phyloP scores from a whole-genome alignment of 2,888 invertebrate species.

The Zygogramma bicolorata region DNA sequence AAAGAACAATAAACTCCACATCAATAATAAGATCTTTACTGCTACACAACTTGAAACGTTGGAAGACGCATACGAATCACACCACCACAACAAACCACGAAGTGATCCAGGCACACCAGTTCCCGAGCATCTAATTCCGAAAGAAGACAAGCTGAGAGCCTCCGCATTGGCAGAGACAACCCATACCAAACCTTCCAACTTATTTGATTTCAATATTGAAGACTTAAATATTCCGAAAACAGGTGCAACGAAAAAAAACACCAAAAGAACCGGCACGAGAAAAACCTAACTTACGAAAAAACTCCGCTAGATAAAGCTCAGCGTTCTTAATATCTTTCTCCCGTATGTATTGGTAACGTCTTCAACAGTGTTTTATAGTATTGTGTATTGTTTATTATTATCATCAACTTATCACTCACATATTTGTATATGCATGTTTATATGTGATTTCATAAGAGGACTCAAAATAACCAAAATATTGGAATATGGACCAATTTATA shows the following conservation, averaged over 20 bases:
- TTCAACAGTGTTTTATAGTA: too few relatives aligned
- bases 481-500: too few relatives aligned
- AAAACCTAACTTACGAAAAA: too few relatives aligned
- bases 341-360: too few relatives aligned
- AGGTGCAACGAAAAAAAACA: neutral
- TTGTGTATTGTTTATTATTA: too few relatives aligned
- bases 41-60: neutral
- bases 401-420: too few relatives aligned
- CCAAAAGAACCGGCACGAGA: neutral
- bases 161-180: neutral
- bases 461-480: too few relatives aligned
- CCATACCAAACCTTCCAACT: neutral
- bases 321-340: too few relatives aligned
- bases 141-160: neutral
- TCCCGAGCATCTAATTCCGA: neutral
- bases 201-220: neutral
- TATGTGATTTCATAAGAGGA: too few relatives aligned
- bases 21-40: slow-evolving; percentile 1
- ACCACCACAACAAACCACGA: slow-evolving; percentile 5
- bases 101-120: slow-evolving; percentile 15
- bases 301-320: too few relatives aligned
- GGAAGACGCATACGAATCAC: neutral
- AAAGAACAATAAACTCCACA: slow-evolving; percentile 4
- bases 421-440: too few relatives aligned
- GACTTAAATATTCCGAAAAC: neutral